These are phyloP conservation scores for Drosophila quadrilineata DNA, from an alignment of 1,140 invertebrate genomes.

Conservation along the genomic window DNA sequence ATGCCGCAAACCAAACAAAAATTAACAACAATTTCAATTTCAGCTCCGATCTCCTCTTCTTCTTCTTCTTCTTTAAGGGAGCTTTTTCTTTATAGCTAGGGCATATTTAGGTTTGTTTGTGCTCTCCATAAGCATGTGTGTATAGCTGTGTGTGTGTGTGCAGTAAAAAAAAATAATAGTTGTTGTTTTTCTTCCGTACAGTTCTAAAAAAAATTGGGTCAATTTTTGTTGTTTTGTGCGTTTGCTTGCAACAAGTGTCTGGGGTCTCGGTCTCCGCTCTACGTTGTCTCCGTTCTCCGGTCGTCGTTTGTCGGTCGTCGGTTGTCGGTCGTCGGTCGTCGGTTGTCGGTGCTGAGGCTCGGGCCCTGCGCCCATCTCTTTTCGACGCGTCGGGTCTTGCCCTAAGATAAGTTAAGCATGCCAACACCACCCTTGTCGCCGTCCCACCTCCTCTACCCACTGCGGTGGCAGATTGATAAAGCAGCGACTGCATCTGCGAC, in stretches of 20 bases:
- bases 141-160: conserved; percentile 18
- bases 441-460: neutral
- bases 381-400: conserved; percentile 69
- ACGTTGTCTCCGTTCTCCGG: too few species aligned
- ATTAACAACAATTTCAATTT: conserved; percentile 75
- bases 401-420: conserved; percentile 67
- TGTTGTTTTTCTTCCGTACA: conserved; percentile 19
- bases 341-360: too few species aligned
- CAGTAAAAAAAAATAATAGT: conserved; percentile 45
- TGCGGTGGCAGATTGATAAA: conserved; percentile 57
- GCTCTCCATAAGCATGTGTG: neutral
- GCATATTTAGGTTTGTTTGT: conserved; percentile 69
- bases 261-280: conserved; percentile 35
- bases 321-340: too few species aligned
- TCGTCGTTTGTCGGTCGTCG: too few species aligned
- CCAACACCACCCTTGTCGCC: conserved; percentile 6
- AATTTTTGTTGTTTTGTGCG: conserved; percentile 61
- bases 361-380: conserved; percentile 45
- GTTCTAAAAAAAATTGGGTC: conserved; percentile 67
- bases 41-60: conserved; percentile 1
- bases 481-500: conserved; percentile 38
- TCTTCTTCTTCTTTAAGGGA: conserved; percentile 46
- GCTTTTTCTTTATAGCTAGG: conserved; percentile 62
- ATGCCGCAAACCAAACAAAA: conserved; percentile 69
- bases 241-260: conserved; percentile 73